Percentiles rank a stretch among this genome's conserved stretches.
These are phyloP conservation scores for Sebastes taczanowskii DNA, from an alignment of 2,797 vertebrate species.

Conservation along the genomic window DNA sequence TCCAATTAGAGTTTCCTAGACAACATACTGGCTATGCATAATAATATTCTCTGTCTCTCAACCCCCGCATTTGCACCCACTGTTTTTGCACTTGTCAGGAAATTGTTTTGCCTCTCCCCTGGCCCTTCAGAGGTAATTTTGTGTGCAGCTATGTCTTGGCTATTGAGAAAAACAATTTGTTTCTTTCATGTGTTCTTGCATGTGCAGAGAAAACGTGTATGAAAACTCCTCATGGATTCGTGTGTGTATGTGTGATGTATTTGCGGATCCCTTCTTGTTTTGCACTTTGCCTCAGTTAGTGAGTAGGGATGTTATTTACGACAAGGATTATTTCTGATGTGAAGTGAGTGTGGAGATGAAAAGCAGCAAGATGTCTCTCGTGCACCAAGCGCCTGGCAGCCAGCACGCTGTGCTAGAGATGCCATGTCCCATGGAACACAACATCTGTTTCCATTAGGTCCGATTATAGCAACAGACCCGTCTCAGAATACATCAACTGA, in stretches of 20 bases:
- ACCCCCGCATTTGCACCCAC: slow-evolving; percentile 23
- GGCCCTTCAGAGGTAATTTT: slow-evolving; percentile 59
- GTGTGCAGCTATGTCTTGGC: slow-evolving; percentile 39
- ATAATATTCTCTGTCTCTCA: slow-evolving; percentile 54
- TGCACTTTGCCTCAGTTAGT: slow-evolving; percentile 17
- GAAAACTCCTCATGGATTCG: neutral
- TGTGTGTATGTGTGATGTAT: neutral
- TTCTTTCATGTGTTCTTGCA: slow-evolving; percentile 28
- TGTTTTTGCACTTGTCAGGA: slow-evolving; percentile 63
- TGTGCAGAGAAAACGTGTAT: neutral
- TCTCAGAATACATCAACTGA: slow-evolving; percentile 61
- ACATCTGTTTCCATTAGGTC: slow-evolving; percentile 76
- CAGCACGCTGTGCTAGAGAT: slow-evolving; percentile 49
- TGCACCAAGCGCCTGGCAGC: slow-evolving; percentile 42
- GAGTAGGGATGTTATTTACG: slow-evolving; percentile 26
- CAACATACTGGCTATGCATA: slow-evolving; percentile 61
- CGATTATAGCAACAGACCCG: slow-evolving; percentile 59
- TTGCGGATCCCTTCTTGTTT: slow-evolving; percentile 1
- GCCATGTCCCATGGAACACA: slow-evolving; percentile 60
- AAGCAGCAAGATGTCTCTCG: slow-evolving; percentile 52
- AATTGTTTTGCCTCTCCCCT: slow-evolving; percentile 65
- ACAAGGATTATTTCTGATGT: slow-evolving; percentile 44
- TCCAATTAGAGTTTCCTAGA: slow-evolving; percentile 77
- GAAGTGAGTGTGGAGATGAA: slow-evolving; percentile 41
- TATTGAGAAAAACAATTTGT: slow-evolving; percentile 53